Evolutionary conservation across 2,888 invertebrate genomes (phyloP), one percentile per base, ranked within the genome.

Genomic region (Melanargia galathea): DNA sequence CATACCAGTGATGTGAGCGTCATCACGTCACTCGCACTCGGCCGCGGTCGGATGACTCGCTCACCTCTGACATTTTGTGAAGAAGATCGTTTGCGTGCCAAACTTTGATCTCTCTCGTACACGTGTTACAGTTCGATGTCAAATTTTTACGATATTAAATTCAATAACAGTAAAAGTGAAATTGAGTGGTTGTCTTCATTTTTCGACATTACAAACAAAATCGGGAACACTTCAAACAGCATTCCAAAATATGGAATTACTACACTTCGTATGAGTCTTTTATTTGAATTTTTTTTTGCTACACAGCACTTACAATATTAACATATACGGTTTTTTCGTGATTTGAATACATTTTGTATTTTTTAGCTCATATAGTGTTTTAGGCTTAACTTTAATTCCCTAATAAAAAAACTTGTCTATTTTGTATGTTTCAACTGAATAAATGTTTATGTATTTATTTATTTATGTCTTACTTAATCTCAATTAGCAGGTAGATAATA

Each of bases 31-130:
- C 45, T 68, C 66, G 68, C 57, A 66, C 67, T 69, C 69, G 71
- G 66, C 70, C 67, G 66, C 69, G 64, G 64, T 64, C 70, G 68
- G 67, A 70, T 73, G 62, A 65, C 58, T 65, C 69, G 66, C 61
- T 75, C 80, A 89, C 86, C 87, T 83, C 75, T 86, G 87, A 77
- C 86, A 88, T 88, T 89, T 86, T 66, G 69, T 73, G 79, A 78
- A 82, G 86, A 89, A 83, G 86, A 82, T 86, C 84, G 81, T 79
- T 82, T 80, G 79, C 79, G 76, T 75, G 73, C 73, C 76, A 83
- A 83, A 81, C 84, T 86, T 82, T 88, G 84, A 87, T 87, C 86
- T 85, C 78, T 77, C 77, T 79, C 74, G 71, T 74, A 77, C 75
- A 75, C 73, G 70, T 74, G 73, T 77, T 82, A 83, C 76, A 84